Base-by-base conservation (phyloP, 2,113 vertebrate genomes). In the Elanoides forficatus region DNA sequence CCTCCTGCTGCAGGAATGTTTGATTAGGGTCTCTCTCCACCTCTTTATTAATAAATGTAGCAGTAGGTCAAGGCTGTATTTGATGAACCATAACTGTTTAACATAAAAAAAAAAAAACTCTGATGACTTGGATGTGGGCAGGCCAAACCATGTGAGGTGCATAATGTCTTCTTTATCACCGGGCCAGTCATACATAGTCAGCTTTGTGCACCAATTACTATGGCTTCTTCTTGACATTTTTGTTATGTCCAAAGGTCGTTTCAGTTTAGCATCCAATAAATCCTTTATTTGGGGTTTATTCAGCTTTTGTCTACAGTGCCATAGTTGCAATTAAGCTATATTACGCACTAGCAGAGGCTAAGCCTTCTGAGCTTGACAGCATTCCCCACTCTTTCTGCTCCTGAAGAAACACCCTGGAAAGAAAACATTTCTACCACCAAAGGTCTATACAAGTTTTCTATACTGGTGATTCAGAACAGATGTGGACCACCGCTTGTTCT, bases 201-300 rank as follows among this genome's bases (percentile, higher is more conserved):
- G 89, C 83, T 95, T 94, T 93, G 65, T 87, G 52, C 66, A 88
- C 62, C 89, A 95, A 80, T 89, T 86, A 94, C 55, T 91, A 72
- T 30, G 50, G 53, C 66, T 81, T 80, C 67, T 83, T 87, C 76
- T 80, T 82, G 47, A 55, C 70, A 59, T 87, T 95, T 92, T 82
- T 95, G 40, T 88, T 80, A 87, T 9, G 16, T 55, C 45, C 90
- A 88, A 91, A 88, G 87, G 81, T 88, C 23, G 3, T 92, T 91
- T 88, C 93, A 89, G 63, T 88, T 78, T 90, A 91, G 34, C 59
- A 91, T 86, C 84, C 84, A 95, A 47, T 56, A 94, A 94, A 68
- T 70, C 53, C n/a, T 95, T 93, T 87, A 84, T 88, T 29, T 72
- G 74, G 70, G 81, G 25, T 84, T 96, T 91, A 89, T 85, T 91